phyloP scores from a whole-genome alignment of 2,797 vertebrate species.

The Todus mexicanus region DNA sequence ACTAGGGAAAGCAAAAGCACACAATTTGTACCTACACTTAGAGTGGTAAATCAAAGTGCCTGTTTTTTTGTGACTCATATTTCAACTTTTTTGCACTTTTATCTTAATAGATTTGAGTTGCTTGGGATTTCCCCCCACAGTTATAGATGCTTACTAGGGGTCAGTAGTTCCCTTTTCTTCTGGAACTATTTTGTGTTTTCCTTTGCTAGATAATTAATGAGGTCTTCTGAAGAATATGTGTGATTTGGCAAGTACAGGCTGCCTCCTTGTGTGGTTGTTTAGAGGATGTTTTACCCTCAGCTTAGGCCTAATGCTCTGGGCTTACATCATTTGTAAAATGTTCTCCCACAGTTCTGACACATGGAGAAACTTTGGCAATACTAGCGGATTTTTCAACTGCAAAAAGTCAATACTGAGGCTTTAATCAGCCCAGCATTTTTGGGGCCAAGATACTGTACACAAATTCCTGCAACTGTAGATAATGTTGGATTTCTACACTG shows the following conservation, averaged over 20 bases:
- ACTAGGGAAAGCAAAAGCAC: background rate
- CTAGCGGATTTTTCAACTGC: background rate
- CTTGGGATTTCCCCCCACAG: background rate
- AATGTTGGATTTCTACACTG: background rate
- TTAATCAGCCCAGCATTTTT: background rate
- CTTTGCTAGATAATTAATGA: conserved; percentile 15
- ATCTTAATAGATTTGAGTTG: background rate
- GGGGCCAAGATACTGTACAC: background rate
- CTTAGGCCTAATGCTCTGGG: background rate
- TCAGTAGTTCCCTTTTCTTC: background rate
- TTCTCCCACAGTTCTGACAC: background rate
- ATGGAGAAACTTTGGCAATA: background rate
- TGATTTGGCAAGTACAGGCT: conserved; percentile 36
- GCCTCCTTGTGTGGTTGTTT: conserved; percentile 24
- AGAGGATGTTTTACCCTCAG: background rate
- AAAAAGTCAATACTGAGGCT: background rate
- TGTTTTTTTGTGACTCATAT: background rate
- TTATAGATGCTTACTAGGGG: background rate
- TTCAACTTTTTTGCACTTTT: background rate
- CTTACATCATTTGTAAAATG: background rate
- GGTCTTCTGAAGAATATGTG: background rate
- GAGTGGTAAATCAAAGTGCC: background rate
- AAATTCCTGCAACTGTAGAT: conserved; percentile 11
- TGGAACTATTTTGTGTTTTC: background rate
- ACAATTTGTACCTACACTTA: background rate